A percentile compares a stretch with the other conserved stretches of the same genome.
Conservation (phyloP, 2,113 vertebrate species). For the Ivindomyrus marchei region DNA sequence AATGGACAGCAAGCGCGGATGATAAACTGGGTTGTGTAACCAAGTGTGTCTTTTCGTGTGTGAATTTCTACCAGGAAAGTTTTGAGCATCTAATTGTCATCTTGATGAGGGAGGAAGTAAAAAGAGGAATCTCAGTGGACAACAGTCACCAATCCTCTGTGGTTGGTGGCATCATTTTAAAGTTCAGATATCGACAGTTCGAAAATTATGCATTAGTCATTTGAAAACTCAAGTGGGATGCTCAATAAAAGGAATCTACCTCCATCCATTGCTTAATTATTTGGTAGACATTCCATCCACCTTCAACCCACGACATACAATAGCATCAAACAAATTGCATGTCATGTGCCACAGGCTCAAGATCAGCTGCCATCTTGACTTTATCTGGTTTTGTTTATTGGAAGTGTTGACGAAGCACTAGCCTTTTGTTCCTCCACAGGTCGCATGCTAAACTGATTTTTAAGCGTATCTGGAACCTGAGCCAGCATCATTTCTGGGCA, state of each 20-base stretch:
- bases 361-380: slow-evolving; percentile 2
- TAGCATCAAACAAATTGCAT: neutral
- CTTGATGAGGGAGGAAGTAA: neutral
- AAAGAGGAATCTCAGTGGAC: neutral
- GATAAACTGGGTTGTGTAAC: neutral
- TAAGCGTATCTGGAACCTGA: slow-evolving; percentile 35
- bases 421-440: neutral
- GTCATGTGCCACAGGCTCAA: neutral
- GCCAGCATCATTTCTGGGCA: slow-evolving; percentile 35
- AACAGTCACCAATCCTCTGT: neutral
- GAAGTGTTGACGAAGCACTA: slow-evolving; percentile 6
- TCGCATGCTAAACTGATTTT: slow-evolving; percentile 41
- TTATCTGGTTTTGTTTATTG: neutral
- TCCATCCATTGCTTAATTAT: neutral
- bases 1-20: neutral
- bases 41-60: neutral
- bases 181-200: neutral
- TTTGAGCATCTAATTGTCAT: neutral
- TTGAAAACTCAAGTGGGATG: neutral
- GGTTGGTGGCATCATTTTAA: neutral
- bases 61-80: neutral
- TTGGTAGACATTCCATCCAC: neutral
- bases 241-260: neutral
- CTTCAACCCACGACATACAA: neutral
- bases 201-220: neutral